These are phyloP conservation scores for Clanis bilineata DNA, from an alignment of 2,888 invertebrate species.

Conservation along the genomic window DNA sequence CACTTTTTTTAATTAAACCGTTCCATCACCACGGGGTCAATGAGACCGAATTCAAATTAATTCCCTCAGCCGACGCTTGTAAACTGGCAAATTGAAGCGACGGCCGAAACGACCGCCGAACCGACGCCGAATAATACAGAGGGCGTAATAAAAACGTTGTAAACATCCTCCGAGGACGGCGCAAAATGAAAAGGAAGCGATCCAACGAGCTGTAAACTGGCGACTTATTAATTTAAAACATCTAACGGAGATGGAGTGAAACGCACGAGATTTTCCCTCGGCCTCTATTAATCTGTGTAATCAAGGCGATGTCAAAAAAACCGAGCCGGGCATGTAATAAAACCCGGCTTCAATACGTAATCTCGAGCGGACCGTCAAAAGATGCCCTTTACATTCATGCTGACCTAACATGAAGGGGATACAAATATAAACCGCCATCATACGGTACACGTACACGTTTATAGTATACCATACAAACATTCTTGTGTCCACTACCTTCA, in stretches of 20 bases:
- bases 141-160: conserved; percentile 47
- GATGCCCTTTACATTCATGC: conserved; percentile 32
- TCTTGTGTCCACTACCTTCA: neutral
- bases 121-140: conserved; percentile 32
- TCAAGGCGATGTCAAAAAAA: conserved; percentile 37
- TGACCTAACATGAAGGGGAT: conserved; percentile 16
- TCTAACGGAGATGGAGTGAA: conserved; percentile 30
- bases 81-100: conserved; percentile 36
- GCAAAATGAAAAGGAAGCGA: conserved; percentile 50
- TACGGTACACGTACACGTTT: neutral
- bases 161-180: conserved; percentile 37
- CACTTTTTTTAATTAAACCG: conserved; percentile 7
- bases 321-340: conserved; percentile 31
- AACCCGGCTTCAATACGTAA: conserved; percentile 40
- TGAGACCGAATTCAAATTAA: conserved; percentile 36
- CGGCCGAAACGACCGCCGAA: conserved; percentile 33
- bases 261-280: conserved; percentile 37
- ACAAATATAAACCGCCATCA: neutral
- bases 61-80: conserved; percentile 29
- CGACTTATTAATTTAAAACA: conserved; percentile 56
- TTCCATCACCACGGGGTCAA: conserved; percentile 23
- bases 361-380: conserved; percentile 37
- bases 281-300: conserved; percentile 51
- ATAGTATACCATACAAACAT: neutral
- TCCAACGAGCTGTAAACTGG: conserved; percentile 49